A percentile compares a stretch with the other conserved stretches of the same genome.
Evolutionary conservation across 1,140 invertebrate species (phyloP).

Genomic region (Pomacea maculata): DNA sequence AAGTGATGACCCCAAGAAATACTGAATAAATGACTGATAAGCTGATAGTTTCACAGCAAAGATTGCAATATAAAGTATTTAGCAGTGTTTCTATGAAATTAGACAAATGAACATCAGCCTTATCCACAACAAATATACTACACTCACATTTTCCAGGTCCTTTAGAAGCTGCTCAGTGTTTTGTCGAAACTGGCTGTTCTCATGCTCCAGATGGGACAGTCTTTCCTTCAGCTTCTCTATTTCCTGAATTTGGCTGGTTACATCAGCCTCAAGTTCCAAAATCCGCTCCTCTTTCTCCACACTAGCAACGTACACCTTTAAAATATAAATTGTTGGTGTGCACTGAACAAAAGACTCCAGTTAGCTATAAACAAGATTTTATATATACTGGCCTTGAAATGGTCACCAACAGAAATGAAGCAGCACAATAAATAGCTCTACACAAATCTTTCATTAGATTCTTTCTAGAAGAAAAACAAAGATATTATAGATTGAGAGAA

Average conservation of each 20-base stretch:
- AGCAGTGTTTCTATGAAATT: background rate
- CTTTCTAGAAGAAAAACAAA: no score
- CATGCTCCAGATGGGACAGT: background rate
- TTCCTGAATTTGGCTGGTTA: background rate
- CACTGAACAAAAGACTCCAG: no score
- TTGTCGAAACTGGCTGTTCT: constrained; percentile 15
- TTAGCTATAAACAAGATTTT: no score
- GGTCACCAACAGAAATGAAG: no score
- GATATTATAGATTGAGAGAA: no score
- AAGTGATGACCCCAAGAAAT: no score
- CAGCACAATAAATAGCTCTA: no score
- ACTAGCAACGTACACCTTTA: constrained; percentile 19
- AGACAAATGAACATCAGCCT: no score
- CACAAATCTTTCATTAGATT: no score
- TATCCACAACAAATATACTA: background rate
- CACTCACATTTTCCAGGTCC: constrained; percentile 16
- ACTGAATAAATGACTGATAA: no score
- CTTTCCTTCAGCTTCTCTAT: constrained; percentile 13
- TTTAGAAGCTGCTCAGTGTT: constrained; percentile 21
- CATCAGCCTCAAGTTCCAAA: constrained; percentile 12
- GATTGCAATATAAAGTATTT: background rate
- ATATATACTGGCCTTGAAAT: no score
- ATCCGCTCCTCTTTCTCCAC: constrained; percentile 18
- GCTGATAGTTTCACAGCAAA: background rate
- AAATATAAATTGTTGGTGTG: background rate